Evolutionary conservation across 2,113 vertebrate genomes (phyloP).

Genomic region (Bufo gargarizans): DNA sequence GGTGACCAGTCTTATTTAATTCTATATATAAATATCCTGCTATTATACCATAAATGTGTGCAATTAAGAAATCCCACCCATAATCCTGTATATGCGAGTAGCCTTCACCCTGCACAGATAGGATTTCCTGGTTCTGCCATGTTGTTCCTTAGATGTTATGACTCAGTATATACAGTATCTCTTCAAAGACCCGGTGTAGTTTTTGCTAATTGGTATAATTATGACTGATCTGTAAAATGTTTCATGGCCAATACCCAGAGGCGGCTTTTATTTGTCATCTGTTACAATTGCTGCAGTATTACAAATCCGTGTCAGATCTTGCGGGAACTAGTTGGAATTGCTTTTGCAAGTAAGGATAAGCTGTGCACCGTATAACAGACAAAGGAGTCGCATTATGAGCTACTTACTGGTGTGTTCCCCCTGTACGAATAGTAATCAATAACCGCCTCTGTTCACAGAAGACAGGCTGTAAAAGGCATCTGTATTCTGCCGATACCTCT

Average conservation of each 20-base stretch:
- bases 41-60: no score
- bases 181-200: background rate
- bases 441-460: no score
- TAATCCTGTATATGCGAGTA: background rate
- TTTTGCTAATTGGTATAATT: slow-evolving; percentile 3
- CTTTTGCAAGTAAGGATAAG: background rate
- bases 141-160: background rate
- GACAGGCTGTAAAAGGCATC: no score
- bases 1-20: no score
- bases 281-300: background rate
- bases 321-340: background rate
- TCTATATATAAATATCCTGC: no score
- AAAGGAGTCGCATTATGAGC: no score
- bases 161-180: background rate
- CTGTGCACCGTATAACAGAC: no score
- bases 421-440: no score
- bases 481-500: no score
- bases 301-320: background rate
- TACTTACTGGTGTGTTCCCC: no score
- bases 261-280: background rate
- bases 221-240: background rate
- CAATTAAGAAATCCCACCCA: background rate
- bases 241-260: background rate
- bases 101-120: background rate
- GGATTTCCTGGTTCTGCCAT: background rate